These are phyloP conservation scores for Goniozus legneri DNA, from an alignment of 1,140 invertebrate species.

Conservation along the genomic window DNA sequence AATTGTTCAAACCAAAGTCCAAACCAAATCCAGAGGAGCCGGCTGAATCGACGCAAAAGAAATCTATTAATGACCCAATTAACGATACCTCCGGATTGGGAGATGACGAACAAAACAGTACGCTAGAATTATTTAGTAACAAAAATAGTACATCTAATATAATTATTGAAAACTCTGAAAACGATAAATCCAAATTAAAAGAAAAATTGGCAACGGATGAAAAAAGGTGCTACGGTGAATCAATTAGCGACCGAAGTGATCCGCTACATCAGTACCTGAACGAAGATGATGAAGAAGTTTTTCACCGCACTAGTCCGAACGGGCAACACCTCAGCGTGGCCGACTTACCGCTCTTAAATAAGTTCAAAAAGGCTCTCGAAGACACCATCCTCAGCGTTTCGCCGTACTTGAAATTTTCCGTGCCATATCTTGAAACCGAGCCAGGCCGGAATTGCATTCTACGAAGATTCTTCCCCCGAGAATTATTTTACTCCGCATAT, in stretches of 20 bases:
- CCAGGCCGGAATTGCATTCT: conserved; percentile 73
- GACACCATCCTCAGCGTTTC: conserved; percentile 79
- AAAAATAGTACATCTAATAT: not conserved
- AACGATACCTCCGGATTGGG: conserved; percentile 6
- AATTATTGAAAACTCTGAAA: not conserved
- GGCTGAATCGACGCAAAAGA: conserved; percentile 14
- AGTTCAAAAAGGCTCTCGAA: conserved; percentile 72
- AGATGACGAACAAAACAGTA: conserved; percentile 18
- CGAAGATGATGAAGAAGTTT: conserved; percentile 57
- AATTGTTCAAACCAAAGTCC: conserved; percentile 41
- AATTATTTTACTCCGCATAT: conserved; percentile 74
- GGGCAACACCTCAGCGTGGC: conserved; percentile 53
- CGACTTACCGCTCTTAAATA: conserved; percentile 62
- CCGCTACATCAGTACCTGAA: conserved; percentile 68
- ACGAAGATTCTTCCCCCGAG: conserved; percentile 72
- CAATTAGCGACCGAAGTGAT: conserved; percentile 70
- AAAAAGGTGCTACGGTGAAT: conserved; percentile 56
- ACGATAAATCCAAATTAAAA: conserved; percentile 27
- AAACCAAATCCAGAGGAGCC: conserved; percentile 35
- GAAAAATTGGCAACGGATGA: conserved; percentile 48
- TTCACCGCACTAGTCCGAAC: conserved; percentile 32
- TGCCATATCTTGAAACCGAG: conserved; percentile 88
- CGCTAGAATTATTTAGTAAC: conserved; percentile 23
- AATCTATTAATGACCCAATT: conserved; percentile 31
- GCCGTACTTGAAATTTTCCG: conserved; percentile 77